Base-by-base conservation (phyloP, 30 jellyfish, hydroid and myxozoan genomes). In the Chironex yamaguchii region DNA sequence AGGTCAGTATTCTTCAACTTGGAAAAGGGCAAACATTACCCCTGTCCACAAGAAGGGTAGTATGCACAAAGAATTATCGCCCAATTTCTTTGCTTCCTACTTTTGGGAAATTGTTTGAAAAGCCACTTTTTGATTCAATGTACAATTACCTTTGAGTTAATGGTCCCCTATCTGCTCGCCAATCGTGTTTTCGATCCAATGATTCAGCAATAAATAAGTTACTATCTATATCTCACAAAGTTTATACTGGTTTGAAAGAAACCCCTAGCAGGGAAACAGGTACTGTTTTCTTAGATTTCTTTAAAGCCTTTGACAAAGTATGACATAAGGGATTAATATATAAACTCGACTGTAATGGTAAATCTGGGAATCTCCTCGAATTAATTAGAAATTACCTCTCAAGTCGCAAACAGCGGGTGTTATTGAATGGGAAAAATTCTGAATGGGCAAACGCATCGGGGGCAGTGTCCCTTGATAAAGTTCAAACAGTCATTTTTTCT, bases 61-160 rank as follows among this genome's bases (percentile, higher is more conserved):
- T n/a, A n/a, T n/a, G n/a, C n/a, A n/a, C n/a, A n/a, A n/a, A n/a
- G n/a, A n/a, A n/a, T n/a, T n/a, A n/a, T n/a, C n/a, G n/a, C n/a
- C n/a, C n/a, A n/a, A n/a, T n/a, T n/a, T n/a, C n/a, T n/a, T n/a
- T n/a, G n/a, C n/a, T n/a, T n/a, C n/a, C n/a, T n/a, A n/a, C n/a
- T n/a, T 86, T 86, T 74, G 90, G 96, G 13, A 86, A 73, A 76
- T 22, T 86, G 79, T 75, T 86, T 86, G 96, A 76, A 86, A 86
- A 86, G 62, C 2, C 67, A 28, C 25, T 86, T 13, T 63, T 70
- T 78, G 85, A 74, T 67, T 31, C 86, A 30, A 25, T 86, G 30
- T 86, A 63, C 64, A 36, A 30, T 23, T 85, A 72, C 69, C 73
- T 86, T 64, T 54, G 87, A 33, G 79, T 32, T 0, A 86, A 74